Evolutionary conservation across 1,140 invertebrate genomes (phyloP).

Genomic region (Philotrypesis tridentata): DNA sequence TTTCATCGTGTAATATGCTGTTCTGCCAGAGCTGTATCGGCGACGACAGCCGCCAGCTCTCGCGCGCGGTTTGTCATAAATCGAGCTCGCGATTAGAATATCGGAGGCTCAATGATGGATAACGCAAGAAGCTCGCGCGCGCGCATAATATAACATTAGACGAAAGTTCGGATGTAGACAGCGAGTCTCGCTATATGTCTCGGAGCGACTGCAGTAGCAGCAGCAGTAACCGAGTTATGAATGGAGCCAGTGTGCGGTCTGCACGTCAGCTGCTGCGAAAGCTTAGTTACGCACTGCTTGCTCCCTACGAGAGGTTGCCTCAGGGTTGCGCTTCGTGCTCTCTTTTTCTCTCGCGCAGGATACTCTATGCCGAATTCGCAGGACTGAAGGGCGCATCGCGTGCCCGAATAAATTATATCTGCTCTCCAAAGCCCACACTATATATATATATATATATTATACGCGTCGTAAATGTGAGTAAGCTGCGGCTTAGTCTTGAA

Average conservation of each 20-base stretch:
- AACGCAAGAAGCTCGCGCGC: neutral
- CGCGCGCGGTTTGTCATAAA: neutral
- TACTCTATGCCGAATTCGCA: neutral
- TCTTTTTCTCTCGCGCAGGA: too few species aligned
- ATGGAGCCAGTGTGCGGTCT: conserved; percentile 68
- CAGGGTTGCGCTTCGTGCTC: too few species aligned
- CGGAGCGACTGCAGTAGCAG: neutral
- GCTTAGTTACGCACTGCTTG: conserved; percentile 72
- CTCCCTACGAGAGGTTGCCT: conserved; percentile 64
- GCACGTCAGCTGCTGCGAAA: conserved; percentile 64
- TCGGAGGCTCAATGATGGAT: neutral
- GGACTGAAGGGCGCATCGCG: neutral
- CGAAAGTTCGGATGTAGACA: neutral
- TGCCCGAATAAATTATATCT: too few species aligned
- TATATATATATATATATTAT: too few species aligned
- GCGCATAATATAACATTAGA: neutral
- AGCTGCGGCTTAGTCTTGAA: too few species aligned
- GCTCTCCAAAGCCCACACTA: too few species aligned
- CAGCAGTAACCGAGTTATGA: conserved; percentile 67
- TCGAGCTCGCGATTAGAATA: neutral
- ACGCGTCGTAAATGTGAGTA: too few species aligned
- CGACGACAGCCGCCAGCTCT: neutral
- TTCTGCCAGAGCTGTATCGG: too few species aligned
- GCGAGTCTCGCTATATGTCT: neutral
- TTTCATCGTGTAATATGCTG: neutral